Conservation (phyloP, 1,140 invertebrate genomes). For the Musca vetustissima region DNA sequence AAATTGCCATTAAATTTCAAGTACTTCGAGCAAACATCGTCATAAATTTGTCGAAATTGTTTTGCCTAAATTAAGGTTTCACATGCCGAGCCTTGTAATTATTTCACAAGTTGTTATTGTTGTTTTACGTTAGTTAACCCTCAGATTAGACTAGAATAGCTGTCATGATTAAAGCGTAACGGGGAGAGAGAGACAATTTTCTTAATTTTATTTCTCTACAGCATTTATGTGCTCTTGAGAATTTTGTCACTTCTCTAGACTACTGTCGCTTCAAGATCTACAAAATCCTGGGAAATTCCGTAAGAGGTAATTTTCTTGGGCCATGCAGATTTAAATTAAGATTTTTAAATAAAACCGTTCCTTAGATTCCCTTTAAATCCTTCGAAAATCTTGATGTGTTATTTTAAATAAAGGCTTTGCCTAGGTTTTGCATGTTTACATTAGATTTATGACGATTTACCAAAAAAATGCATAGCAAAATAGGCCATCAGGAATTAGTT, state of each 20-base stretch:
- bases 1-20: constrained; percentile 19
- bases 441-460: constrained; percentile 10
- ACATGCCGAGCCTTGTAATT: constrained; percentile 9
- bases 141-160: background rate
- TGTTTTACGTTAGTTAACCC: too few relatives aligned
- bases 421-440: background rate
- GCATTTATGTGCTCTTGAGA: constrained; percentile 10
- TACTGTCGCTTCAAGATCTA: background rate
- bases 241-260: constrained; percentile 1
- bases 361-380: too few relatives aligned
- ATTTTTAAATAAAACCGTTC: background rate
- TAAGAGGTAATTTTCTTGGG: background rate
- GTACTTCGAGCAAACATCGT: background rate
- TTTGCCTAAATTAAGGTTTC: constrained; percentile 10
- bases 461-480: background rate
- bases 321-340: constrained; percentile 9
- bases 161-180: background rate
- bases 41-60: constrained; percentile 2
- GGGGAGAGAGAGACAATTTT: background rate
- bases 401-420: background rate
- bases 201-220: background rate
- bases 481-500: too few relatives aligned
- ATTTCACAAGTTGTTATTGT: background rate
- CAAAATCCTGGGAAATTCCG: background rate
- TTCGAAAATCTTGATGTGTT: too few relatives aligned